phyloP scores from a whole-genome alignment of 1,140 invertebrate species.

The Chionoecetes opilio region DNA sequence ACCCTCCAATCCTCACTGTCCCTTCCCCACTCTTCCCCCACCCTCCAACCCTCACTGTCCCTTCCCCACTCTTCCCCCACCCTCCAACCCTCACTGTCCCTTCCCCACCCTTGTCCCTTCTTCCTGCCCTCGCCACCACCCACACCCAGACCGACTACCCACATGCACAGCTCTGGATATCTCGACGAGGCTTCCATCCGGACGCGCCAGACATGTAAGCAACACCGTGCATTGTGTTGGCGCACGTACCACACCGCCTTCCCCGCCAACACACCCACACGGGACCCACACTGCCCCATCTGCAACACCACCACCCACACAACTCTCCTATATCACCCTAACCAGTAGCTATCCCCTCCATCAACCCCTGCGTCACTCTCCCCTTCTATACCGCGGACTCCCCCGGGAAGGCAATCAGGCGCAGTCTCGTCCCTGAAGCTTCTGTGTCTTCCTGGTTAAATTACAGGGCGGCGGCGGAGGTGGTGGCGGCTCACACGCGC shows the following conservation, averaged over 20 bases:
- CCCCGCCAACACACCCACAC: slow-evolving; percentile 1
- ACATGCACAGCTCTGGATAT: slow-evolving; percentile 5
- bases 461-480: not conserved
- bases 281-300: too few relatives aligned
- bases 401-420: not conserved
- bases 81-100: slow-evolving; percentile 20
- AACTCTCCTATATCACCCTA: slow-evolving; percentile 1
- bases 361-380: not conserved
- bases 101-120: too few relatives aligned
- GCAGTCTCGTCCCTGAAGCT: slow-evolving; percentile 17
- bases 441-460: slow-evolving; percentile 20
- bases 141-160: not conserved
- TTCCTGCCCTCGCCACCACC: slow-evolving; percentile 13
- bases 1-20: too few relatives aligned
- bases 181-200: not conserved
- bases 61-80: not conserved
- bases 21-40: too few relatives aligned
- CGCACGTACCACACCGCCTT: not conserved
- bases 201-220: not conserved
- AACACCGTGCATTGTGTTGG: not conserved
- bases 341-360: not conserved
- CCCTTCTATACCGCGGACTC: not conserved
- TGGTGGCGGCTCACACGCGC: not conserved
- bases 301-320: not conserved
- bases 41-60: slow-evolving; percentile 5